Percentiles rank a stretch among this genome's conserved stretches.
Evolutionary conservation across 2,797 vertebrate species (phyloP).

Genomic region (Rhinella marina): DNA sequence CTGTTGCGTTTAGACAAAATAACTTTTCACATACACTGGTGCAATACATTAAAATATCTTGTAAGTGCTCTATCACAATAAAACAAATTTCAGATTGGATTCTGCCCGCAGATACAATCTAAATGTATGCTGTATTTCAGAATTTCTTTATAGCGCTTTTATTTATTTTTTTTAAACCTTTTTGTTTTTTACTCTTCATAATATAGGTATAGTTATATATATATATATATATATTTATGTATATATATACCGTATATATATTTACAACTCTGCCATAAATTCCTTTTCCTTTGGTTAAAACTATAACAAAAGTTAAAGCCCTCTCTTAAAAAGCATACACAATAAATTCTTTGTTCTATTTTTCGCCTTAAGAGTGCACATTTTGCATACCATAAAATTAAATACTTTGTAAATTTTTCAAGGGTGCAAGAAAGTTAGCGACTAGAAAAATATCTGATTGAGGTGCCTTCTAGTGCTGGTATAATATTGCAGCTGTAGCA

Average conservation of each 20-base stretch:
- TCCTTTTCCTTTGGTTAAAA: conserved; percentile 87
- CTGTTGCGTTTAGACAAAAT: conserved; percentile 91
- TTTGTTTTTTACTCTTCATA: conserved; percentile 69
- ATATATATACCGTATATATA: conserved; percentile 68
- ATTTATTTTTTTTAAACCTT: conserved; percentile 61
- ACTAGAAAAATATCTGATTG: conserved; percentile 60
- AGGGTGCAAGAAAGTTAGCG: conserved; percentile 47
- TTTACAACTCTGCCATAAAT: conserved; percentile 89
- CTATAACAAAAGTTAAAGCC: conserved; percentile 84
- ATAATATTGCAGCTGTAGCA: conserved; percentile 55
- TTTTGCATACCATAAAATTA: conserved; percentile 80
- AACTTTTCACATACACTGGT: conserved; percentile 94
- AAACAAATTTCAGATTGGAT: conserved; percentile 83
- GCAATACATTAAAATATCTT: conserved; percentile 94
- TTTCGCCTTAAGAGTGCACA: conserved; percentile 74
- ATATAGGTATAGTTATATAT: conserved; percentile 73
- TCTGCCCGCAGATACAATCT: conserved; percentile 97
- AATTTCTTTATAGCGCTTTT: conserved; percentile 67
- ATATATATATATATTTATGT: conserved; percentile 62
- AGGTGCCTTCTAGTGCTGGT: conserved; percentile 58
- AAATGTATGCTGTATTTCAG: conserved; percentile 80
- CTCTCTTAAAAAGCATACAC: conserved; percentile 72
- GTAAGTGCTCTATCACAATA: conserved; percentile 85
- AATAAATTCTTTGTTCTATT: conserved; percentile 74
- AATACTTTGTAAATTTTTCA: conserved; percentile 56